Evolutionary conservation across 2,797 vertebrate species (phyloP).

Genomic region (Ctenopoma kingsleyae): DNA sequence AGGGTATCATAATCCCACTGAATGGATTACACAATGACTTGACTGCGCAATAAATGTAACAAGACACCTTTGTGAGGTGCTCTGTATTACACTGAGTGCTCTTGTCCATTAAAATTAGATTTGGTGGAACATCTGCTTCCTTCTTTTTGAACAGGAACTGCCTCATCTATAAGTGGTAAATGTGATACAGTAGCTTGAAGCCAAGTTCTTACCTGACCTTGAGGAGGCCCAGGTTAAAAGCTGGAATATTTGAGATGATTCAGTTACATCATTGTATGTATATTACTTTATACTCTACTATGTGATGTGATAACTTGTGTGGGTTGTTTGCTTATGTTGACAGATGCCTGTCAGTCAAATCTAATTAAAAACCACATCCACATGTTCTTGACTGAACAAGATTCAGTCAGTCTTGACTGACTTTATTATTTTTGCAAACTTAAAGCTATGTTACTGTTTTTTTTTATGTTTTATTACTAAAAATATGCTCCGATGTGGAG

Average conservation of each 20-base stretch:
- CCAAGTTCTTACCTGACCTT: slow-evolving; percentile 27
- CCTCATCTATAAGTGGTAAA: slow-evolving; percentile 42
- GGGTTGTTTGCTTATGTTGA: no score
- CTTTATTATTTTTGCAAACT: no score
- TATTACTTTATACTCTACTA: no score
- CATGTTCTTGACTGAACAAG: no score
- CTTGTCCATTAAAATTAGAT: slow-evolving; percentile 79
- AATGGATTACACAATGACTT: slow-evolving; percentile 80
- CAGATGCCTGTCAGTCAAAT: no score
- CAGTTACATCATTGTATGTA: slow-evolving; percentile 5
- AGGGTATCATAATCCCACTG: slow-evolving; percentile 71
- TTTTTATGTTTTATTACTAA: no score
- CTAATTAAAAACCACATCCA: no score
- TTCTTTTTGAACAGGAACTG: slow-evolving; percentile 38
- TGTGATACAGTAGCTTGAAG: slow-evolving; percentile 29
- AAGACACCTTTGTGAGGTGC: slow-evolving; percentile 75
- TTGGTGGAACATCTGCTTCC: slow-evolving; percentile 82
- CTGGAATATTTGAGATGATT: slow-evolving; percentile 3
- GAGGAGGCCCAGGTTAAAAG: slow-evolving; percentile 26
- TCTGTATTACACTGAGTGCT: slow-evolving; percentile 71
- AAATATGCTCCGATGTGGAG: no score
- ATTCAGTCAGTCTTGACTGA: no score
- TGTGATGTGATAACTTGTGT: no score
- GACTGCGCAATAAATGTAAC: slow-evolving; percentile 76
- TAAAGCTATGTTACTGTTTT: no score